These are phyloP conservation scores for Rapana venosa DNA, from an alignment of 2,888 invertebrate genomes.

Conservation along the genomic window DNA sequence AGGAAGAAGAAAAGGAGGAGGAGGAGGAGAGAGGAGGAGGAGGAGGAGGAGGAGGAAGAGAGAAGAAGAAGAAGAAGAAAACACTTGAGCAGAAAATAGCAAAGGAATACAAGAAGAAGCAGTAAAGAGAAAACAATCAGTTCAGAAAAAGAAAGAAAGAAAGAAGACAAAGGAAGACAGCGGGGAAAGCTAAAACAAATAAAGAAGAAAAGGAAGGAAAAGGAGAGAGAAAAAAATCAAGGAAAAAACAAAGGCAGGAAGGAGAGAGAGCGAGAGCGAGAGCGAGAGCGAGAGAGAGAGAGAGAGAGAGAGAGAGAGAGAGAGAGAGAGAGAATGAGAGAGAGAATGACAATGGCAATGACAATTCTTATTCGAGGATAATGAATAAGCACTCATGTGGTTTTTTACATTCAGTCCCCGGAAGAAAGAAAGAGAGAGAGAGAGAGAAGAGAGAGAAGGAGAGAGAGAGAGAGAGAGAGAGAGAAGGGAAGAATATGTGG, in stretches of 20 bases:
- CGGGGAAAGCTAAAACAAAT: background rate
- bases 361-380: too few species aligned
- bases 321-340: too few species aligned
- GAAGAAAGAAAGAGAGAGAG: background rate
- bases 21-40: too few species aligned
- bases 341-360: too few species aligned
- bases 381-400: too few species aligned
- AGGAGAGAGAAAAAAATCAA: background rate
- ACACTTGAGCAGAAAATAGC: background rate
- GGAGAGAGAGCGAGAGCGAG: background rate
- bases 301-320: background rate
- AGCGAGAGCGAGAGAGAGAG: background rate
- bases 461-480: background rate
- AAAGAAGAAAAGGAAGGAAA: background rate
- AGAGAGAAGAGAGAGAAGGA: background rate
- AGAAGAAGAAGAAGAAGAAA: background rate
- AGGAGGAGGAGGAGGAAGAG: too few species aligned
- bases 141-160: background rate
- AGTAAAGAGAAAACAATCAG: background rate
- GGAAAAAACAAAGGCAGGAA: background rate
- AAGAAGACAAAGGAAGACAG: background rate
- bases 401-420: too few species aligned
- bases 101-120: background rate
- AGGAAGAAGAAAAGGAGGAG: background rate
- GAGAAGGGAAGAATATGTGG: background rate